Evolutionary conservation across 30 jellyfish, hydroid and myxozoan genomes (phyloP), one percentile per base, ranked within the genome.

Genomic region (Sanderia malayensis): DNA sequence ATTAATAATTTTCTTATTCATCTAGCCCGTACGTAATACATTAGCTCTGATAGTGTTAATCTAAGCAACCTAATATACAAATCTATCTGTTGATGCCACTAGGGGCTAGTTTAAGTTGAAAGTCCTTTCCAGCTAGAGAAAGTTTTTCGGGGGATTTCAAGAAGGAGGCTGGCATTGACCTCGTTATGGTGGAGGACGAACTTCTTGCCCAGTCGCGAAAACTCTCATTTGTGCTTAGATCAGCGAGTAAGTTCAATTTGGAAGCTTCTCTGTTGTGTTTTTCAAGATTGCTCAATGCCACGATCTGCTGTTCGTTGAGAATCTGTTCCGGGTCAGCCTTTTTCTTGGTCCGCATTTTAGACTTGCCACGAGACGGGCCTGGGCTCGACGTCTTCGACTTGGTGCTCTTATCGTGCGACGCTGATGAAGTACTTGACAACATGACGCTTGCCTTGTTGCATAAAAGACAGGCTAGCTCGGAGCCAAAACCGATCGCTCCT

Each of bases 401-500:
- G n/a, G n/a, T n/a, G 27, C 18, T 18, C 18, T 8, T 49, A 37
- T 37, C 52, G 52, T 4, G 10, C 6, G 52, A 37, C 52, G 52
- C 52, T n/a, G n/a, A n/a, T n/a, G n/a, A n/a, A 15, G 55, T 41
- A 49, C 64, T 49, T 11, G 82, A 67, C 19, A 73, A 21, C 17
- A 82, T 47, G 27, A 79, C 46, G 69, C 72, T 75, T 30, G 85
- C 59, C 53, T 84, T 93, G 80, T 66, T 79, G 76, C 99, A 93
- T 18, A 83, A 66, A 19, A 85, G 87, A 64, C 99, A 93, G 10
- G 79, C 44, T 47, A 81, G 44, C 49, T 80, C 95, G 32, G 80
- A 88, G 2, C 87, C 99, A 59, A 69, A 87, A 44, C 99, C 99
- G 30, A 93, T 85, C 9, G 95, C 66, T 22, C 95, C 96, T 81